Conservation (phyloP, 1,140 invertebrate species). For the Drosophila sp. region DNA sequence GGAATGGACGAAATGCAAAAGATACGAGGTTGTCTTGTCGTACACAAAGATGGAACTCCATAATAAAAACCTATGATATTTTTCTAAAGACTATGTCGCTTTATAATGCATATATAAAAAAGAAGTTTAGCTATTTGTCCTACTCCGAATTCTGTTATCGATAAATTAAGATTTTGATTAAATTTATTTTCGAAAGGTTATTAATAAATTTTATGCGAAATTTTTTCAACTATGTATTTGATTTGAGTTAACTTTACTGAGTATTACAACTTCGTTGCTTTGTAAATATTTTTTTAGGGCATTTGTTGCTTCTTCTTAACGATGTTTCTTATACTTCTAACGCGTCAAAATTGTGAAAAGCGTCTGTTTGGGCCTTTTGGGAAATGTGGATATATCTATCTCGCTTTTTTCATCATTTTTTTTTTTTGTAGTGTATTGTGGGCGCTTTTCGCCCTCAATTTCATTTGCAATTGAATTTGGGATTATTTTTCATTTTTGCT, state of each 20-base stretch:
- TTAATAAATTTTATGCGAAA: no score
- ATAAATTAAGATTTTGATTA: not conserved
- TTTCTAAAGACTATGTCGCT: no score
- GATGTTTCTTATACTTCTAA: constrained; percentile 43
- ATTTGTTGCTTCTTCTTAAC: constrained; percentile 14
- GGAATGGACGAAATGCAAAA: no score
- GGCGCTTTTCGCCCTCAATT: constrained; percentile 77
- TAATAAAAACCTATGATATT: no score
- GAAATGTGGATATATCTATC: constrained; percentile 31
- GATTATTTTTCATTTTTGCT: constrained; percentile 81
- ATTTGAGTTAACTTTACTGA: no score
- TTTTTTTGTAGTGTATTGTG: constrained; percentile 61
- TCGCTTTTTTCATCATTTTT: constrained; percentile 24
- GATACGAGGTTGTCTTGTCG: no score
- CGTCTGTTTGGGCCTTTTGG: constrained; percentile 57
- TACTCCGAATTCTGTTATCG: no score
- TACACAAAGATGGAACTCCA: no score
- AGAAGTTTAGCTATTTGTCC: no score
- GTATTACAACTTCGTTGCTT: not conserved
- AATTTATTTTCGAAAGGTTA: no score
- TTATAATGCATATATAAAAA: no score
- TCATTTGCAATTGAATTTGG: constrained; percentile 83
- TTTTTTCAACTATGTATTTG: no score
- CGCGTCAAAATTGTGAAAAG: constrained; percentile 65
- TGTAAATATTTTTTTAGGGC: not conserved